Percentiles rank a stretch among this genome's conserved stretches.
These are phyloP conservation scores for Melolontha melolontha DNA, from an alignment of 2,888 invertebrate species.

Conservation along the genomic window DNA sequence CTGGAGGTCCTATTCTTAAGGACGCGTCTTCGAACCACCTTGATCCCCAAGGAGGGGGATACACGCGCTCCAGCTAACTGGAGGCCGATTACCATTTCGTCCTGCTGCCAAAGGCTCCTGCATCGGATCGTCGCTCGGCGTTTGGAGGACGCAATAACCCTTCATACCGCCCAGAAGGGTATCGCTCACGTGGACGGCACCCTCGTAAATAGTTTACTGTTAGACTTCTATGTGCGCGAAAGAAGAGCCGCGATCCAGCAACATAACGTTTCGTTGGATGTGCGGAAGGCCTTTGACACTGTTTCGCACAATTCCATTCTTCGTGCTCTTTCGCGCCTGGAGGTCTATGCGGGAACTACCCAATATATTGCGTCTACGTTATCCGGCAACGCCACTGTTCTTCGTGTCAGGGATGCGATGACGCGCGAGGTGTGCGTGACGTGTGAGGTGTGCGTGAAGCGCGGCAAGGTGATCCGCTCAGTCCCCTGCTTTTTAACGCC, in stretches of 20 bases:
- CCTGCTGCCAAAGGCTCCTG: conserved; percentile 48
- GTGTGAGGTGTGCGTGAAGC: no score
- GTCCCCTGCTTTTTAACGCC: no score
- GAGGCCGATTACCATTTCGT: conserved; percentile 55
- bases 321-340: conserved; percentile 16
- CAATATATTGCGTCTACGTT: no score
- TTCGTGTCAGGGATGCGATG: conserved; percentile 44
- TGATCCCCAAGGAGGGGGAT: conserved; percentile 49
- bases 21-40: conserved; percentile 37
- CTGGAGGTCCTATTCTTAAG: conserved; percentile 32
- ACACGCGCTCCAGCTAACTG: conserved; percentile 48
- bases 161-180: no score
- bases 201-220: conserved; percentile 51
- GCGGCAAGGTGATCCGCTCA: no score
- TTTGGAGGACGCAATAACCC: conserved; percentile 57
- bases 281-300: conserved; percentile 64
- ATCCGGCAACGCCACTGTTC: no score
- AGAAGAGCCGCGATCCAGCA: conserved; percentile 51
- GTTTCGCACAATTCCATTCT: conserved; percentile 23
- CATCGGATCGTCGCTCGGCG: conserved; percentile 48
- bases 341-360: conserved; percentile 44
- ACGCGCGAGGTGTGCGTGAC: conserved; percentile 45
- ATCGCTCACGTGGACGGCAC: no score
- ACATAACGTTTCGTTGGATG: conserved; percentile 60
- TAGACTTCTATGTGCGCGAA: conserved; percentile 53